Evolutionary conservation across 2,797 vertebrate species (phyloP).

Genomic region (Parambassis ranga): DNA sequence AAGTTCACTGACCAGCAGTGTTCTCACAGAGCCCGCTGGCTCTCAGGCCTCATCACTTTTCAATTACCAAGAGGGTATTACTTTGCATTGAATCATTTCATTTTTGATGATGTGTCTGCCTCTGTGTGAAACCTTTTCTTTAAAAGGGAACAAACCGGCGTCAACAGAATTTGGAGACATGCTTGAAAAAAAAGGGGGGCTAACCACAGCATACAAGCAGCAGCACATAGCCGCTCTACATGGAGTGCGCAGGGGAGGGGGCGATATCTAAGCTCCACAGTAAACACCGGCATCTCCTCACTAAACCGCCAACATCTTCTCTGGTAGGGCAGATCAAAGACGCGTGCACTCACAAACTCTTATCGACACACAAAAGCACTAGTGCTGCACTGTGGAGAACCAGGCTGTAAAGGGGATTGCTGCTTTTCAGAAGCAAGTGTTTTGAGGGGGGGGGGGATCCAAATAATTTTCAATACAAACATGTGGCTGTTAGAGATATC

Average conservation of each 20-base stretch:
- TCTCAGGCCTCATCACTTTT: constrained; percentile 62
- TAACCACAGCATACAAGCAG: constrained; percentile 36
- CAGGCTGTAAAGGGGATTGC: constrained; percentile 77
- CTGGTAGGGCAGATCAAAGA: constrained; percentile 81
- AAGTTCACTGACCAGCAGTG: constrained; percentile 33
- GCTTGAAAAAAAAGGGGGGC: constrained; percentile 60
- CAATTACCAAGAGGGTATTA: constrained; percentile 64
- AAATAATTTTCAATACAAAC: constrained; percentile 77
- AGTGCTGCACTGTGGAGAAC: constrained; percentile 62
- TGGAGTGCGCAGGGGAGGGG: constrained; percentile 26
- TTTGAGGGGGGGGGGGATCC: constrained; percentile 33
- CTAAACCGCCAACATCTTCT: constrained; percentile 78
- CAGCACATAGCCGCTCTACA: constrained; percentile 36
- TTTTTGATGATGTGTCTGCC: constrained; percentile 39
- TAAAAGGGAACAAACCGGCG: constrained; percentile 57
- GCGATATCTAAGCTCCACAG: constrained; percentile 70
- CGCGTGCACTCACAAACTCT: constrained; percentile 73
- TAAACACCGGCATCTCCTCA: constrained; percentile 71
- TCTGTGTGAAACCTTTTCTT: constrained; percentile 57
- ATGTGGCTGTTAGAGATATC: constrained; percentile 82
- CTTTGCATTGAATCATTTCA: constrained; percentile 65
- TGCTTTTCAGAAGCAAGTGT: constrained; percentile 76
- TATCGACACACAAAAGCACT: constrained; percentile 78
- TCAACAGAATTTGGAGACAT: constrained; percentile 57
- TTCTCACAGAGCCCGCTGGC: constrained; percentile 21